Percentiles rank a stretch among this genome's conserved stretches.
phyloP scores from a whole-genome alignment of 2,888 invertebrate species.

The Acholoe squamosa region DNA sequence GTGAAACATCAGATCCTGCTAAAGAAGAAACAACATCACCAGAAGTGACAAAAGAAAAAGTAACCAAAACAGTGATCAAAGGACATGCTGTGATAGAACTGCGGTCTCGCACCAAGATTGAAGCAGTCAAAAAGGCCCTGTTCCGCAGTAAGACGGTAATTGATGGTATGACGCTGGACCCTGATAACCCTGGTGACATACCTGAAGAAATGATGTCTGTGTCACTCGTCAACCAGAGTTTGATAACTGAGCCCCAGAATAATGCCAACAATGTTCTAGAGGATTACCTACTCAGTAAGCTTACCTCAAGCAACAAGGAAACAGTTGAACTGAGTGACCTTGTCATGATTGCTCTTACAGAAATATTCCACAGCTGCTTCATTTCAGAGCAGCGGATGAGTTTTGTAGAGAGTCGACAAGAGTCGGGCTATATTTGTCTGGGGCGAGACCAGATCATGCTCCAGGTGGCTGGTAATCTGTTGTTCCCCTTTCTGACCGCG shows the following conservation, averaged over 20 bases:
- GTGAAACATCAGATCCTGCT: neutral
- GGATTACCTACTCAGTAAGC: slow-evolving; percentile 76
- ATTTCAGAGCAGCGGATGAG: slow-evolving; percentile 79
- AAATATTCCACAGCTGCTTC: slow-evolving; percentile 82
- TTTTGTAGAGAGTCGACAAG: slow-evolving; percentile 72
- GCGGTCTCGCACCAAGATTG: slow-evolving; percentile 78
- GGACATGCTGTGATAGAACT: slow-evolving; percentile 80
- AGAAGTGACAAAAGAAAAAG: neutral
- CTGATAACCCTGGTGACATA: slow-evolving; percentile 74
- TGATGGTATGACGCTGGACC: slow-evolving; percentile 72
- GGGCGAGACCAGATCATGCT: slow-evolving; percentile 80
- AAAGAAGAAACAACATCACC: neutral
- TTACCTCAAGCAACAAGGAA: slow-evolving; percentile 69
- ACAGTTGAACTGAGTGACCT: slow-evolving; percentile 73
- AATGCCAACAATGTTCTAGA: slow-evolving; percentile 79
- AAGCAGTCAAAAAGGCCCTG: slow-evolving; percentile 77
- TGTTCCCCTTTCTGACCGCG: slow-evolving; percentile 78
- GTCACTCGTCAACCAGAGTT: slow-evolving; percentile 76
- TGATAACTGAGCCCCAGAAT: slow-evolving; percentile 75
- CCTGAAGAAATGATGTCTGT: slow-evolving; percentile 76
- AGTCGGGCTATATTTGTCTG: slow-evolving; percentile 81
- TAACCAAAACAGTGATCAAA: slow-evolving; percentile 66
- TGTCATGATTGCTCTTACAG: slow-evolving; percentile 79
- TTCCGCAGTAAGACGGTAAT: slow-evolving; percentile 75
- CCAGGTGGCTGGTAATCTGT: slow-evolving; percentile 77